A percentile compares a stretch with the other conserved stretches of the same genome.
phyloP scores from a whole-genome alignment of 35 echinoderm and acorn worm genomes.

The Patiria miniata region DNA sequence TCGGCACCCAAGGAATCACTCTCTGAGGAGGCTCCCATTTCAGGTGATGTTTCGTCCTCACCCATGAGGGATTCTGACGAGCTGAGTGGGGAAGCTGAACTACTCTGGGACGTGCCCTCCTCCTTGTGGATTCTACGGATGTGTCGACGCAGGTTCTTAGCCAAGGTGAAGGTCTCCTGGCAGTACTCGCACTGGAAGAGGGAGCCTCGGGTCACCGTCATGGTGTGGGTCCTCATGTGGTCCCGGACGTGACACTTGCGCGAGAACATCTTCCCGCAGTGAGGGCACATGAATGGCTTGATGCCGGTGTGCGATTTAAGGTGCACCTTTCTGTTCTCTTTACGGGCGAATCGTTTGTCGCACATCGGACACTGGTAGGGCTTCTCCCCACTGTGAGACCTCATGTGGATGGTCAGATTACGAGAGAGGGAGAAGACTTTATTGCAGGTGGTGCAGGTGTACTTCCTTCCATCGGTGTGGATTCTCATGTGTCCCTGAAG shows the following conservation, averaged over 20 bases:
- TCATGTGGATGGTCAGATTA: slow-evolving; percentile 96
- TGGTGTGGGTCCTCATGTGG: slow-evolving; percentile 81
- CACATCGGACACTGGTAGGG: slow-evolving; percentile 95
- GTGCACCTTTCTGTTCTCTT: slow-evolving; percentile 92
- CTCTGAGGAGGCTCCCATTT: slow-evolving; percentile 1
- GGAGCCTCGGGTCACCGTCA: slow-evolving; percentile 29
- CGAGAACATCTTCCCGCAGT: slow-evolving; percentile 93
- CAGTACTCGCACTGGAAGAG: slow-evolving; percentile 81
- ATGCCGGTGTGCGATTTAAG: slow-evolving; percentile 87
- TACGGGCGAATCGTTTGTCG: slow-evolving; percentile 91
- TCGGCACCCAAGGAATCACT: slow-evolving; percentile 5
- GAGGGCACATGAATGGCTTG: slow-evolving; percentile 89
- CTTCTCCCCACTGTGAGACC: slow-evolving; percentile 90
- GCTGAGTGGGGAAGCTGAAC: background rate
- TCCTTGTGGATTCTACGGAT: slow-evolving; percentile 80
- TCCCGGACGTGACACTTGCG: slow-evolving; percentile 75
- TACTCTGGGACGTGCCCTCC: slow-evolving; percentile 15
- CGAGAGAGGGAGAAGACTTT: slow-evolving; percentile 86
- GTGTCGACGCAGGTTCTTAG: slow-evolving; percentile 89
- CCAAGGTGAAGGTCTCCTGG: slow-evolving; percentile 81
- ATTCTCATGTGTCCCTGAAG: slow-evolving; percentile 93
- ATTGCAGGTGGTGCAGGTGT: slow-evolving; percentile 84
- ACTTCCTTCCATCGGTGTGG: slow-evolving; percentile 80
- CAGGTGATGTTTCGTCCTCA: slow-evolving; percentile 11
- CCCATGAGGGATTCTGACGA: background rate